phyloP scores from a whole-genome alignment of 2,113 vertebrate species.

The Rhineura floridana region DNA sequence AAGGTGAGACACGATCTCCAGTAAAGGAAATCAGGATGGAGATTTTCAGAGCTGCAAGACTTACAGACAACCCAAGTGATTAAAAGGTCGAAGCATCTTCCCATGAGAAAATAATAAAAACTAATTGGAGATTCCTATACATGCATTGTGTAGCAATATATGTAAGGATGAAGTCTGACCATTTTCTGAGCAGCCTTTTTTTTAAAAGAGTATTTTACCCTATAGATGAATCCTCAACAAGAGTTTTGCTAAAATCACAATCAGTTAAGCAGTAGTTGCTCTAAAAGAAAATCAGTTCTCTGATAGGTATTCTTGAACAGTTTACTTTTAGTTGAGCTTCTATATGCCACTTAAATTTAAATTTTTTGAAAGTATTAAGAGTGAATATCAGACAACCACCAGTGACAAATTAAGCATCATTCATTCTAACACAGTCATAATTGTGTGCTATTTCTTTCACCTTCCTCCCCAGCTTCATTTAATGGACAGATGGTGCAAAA shows the following conservation, averaged over 20 bases:
- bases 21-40: neutral
- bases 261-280: neutral
- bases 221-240: neutral
- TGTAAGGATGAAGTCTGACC: neutral
- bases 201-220: neutral
- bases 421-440: constrained; percentile 9
- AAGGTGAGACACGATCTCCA: neutral
- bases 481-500: constrained; percentile 17
- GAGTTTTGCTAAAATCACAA: neutral
- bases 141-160: neutral
- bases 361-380: neutral
- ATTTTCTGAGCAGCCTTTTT: neutral
- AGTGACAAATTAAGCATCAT: constrained; percentile 20
- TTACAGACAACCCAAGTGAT: neutral
- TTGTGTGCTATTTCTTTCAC: constrained; percentile 12
- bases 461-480: constrained; percentile 14
- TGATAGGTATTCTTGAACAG: neutral
- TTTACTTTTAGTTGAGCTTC: neutral
- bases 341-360: neutral
- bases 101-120: neutral
- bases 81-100: neutral
- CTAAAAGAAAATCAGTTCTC: neutral
- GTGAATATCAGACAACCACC: constrained; percentile 8
- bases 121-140: too few relatives aligned
- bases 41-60: neutral